Base-by-base conservation (phyloP, 2,888 invertebrate genomes). In the Yponomeuta cagnagella region DNA sequence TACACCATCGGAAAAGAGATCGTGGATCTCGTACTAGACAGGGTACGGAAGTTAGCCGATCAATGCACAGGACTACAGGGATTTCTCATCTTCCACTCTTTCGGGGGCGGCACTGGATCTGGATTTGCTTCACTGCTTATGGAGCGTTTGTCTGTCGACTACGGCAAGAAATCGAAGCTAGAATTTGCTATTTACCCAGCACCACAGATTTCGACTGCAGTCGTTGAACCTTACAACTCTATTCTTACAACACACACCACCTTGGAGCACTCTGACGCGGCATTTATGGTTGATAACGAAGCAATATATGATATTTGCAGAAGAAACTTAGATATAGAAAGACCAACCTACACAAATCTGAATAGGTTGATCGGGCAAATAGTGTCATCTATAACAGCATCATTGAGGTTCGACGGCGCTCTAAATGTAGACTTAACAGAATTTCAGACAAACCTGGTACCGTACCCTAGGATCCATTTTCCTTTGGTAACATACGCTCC, bases 171-270 rank as follows among this genome's bases (percentile, higher is more conserved):
- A 86, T 97, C 97, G 2, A 98, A 98, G 86, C 93, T 98, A 73
- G 98, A 98, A 87, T 98, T 98, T 85, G 97, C 98, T 74, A 97
- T 98, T 82, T 98, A 98, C 84, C 98, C 98, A 52, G 98, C 98
- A 15, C 98, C 98, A 1, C 95, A 96, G 84, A 95, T 97, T 37
- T 96, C 96, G 43, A 97, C 97, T 0, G 96, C 97, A 48, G 96
- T 97, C 48, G 98, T 98, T 43, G 98, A 98, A 85, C 98, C 98
- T 0, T 98, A 98, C 94, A 98, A 98, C 90, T 98, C 98, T 0
- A 98, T 98, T 78, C 92, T 98, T 78, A 98, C 98, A 75, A 98
- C 98, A 58, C 98, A 98, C 89, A 98, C 98, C 37, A 98, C 98
- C 43, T 87, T 96, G 78, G 98, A 98, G 87, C 98, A 98, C 85